Percentiles rank a stretch among this genome's conserved stretches.
Conservation (phyloP, 2,888 invertebrate species). For the Drosophila histrio region DNA sequence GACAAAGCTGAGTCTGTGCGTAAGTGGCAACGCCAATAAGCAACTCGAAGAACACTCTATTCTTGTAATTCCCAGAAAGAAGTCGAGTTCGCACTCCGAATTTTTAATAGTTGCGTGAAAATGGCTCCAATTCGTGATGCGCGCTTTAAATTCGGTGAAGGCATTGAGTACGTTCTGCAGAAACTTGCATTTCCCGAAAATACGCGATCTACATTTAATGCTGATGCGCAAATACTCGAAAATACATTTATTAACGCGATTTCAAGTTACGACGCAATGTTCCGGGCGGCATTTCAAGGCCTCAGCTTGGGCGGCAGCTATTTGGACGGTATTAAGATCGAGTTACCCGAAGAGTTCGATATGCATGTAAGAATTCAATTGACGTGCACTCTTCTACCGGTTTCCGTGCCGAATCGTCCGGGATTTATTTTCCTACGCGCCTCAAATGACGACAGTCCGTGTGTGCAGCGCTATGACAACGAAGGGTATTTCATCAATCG, state of each 20-base stretch:
- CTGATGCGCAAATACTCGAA: slow-evolving; percentile 46
- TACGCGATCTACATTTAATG: slow-evolving; percentile 19
- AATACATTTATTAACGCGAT: slow-evolving; percentile 41
- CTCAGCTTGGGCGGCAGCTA: slow-evolving; percentile 58
- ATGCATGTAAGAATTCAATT: slow-evolving; percentile 56
- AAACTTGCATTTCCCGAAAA: slow-evolving; percentile 18
- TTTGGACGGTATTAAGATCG: slow-evolving; percentile 55
- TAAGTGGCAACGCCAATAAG: neutral
- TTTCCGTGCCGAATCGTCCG: neutral
- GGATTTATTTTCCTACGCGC: slow-evolving; percentile 35
- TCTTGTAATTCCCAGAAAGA: slow-evolving; percentile 11
- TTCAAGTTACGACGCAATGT: slow-evolving; percentile 28
- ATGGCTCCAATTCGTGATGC: slow-evolving; percentile 3
- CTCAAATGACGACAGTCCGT: neutral
- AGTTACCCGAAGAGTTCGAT: slow-evolving; percentile 72
- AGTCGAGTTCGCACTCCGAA: neutral
- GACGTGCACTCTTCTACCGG: slow-evolving; percentile 16
- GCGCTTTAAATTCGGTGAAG: slow-evolving; percentile 19
- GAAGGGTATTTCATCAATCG: slow-evolving; percentile 47
- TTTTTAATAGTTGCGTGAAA: neutral
- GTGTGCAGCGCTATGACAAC: neutral
- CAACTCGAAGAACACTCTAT: neutral
- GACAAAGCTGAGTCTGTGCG: neutral
- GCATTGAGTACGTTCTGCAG: slow-evolving; percentile 36
- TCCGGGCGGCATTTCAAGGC: slow-evolving; percentile 34